Evolutionary conservation across 2,888 invertebrate genomes (phyloP), one percentile per base, ranked within the genome.

Genomic region (Yponomeuta malinellus): DNA sequence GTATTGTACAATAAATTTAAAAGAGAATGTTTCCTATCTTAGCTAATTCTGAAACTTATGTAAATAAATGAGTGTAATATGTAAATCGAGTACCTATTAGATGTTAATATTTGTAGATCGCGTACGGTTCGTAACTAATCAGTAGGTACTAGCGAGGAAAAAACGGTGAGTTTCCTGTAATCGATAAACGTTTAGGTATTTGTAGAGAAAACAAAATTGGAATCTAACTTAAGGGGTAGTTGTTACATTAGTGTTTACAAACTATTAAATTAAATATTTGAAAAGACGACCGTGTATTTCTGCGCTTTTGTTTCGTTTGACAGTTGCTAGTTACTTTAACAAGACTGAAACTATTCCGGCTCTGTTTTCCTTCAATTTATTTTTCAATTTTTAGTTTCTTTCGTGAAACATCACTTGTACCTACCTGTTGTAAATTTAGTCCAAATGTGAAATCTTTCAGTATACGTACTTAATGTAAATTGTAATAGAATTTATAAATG

Each of bases 391-490:
- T 80, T 77, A 76, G 79, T 83, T 81, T 79, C 82, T 84, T 83
- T 78, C 6, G 80, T 77, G 78, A 80, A 79, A 76, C 79, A 83
- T 85, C 84, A 81, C 84, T 85, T 80, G 88, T 88, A 88, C 85
- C 86, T 89, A 83, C 43, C 29, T 64, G 2, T 31, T 64, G 31
- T 68, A 52, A 86, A 85, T 87, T 71, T 88, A 89, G 89, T 89
- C 88, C 89, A 89, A 88, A 82, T 81, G 87, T 88, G 86, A 89
- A 90, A 87, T 89, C 83, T 90, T 90, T 92, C 92, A 86, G 92
- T 92, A 92, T 92, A 92, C 92, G 92, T 92, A 92, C 92, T 92
- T 92, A 92, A 90, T 91, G 87, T 91, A 91, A 91, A 89, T 87
- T 89, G 85, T 81, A 81, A 89, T 90, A 92, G 90, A 92, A 89